Base-by-base conservation (phyloP, 1,140 invertebrate genomes). In the Manduca sexta region DNA sequence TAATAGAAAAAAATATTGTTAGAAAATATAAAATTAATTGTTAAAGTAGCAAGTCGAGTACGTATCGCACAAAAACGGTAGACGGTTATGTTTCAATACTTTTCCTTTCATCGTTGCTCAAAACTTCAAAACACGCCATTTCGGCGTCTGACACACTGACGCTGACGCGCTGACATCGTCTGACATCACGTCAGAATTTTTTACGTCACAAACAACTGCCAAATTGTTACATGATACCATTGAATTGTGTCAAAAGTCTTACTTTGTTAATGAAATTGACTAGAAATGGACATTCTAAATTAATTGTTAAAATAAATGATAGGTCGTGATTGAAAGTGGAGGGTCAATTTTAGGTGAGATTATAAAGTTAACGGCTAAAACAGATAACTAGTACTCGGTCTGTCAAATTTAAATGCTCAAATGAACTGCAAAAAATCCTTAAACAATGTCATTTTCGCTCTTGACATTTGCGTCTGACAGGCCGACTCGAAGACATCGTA, bases 331-430 rank as follows among this genome's bases (percentile, higher is more conserved):
- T 55, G 49, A 52, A 60, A 51, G 48, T 42, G 60, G 59, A 49
- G 56, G 66, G 71, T 74, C 71, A 74, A 74, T 74, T 74, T 69
- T 71, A 71, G 64, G 61, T 49, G 56, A 55, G 62, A 51, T 41
- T 49, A 16, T 44, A 33, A 41, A 47, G 47, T 13, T 12, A 35
- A 35, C 5, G 34, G 8, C 21, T 5, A 26, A 35, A 35, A 12
- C 14, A 14, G 34, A 35, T n/a, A 35, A 35, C 11, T 35, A 4
- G 6, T 13, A 35, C n/a, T 34, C 11, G n/a, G 11, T 34, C 4
- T 2, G 11, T 34, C 33, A 13, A 11, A 34, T 8, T 26, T 26
- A 26, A 26, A 26, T 26, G 4, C 21, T 0, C 4, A n/a, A n/a
- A n/a, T n/a, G n/a, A n/a, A n/a, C n/a, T n/a, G n/a, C n/a, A n/a